Conservation (phyloP, 2,797 vertebrate genomes). For the Fistularia commersonii region DNA sequence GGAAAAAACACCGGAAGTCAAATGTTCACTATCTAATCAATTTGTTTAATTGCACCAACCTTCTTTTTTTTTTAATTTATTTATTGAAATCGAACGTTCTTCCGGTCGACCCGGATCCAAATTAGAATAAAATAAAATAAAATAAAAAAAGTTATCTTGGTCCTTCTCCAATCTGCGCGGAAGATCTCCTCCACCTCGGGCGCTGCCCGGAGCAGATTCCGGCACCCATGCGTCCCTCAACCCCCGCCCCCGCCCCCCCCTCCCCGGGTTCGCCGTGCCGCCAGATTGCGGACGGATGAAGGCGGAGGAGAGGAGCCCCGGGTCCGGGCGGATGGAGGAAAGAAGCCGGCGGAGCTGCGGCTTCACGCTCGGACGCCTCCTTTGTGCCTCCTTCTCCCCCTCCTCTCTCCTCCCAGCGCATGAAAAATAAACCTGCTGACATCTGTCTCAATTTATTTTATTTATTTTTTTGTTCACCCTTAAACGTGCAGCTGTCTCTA, state of each 20-base stretch:
- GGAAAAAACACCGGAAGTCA: too few species aligned
- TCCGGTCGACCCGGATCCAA: too few species aligned
- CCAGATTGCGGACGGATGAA: constrained; percentile 66
- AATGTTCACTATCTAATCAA: too few species aligned
- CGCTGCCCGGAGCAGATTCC: constrained; percentile 3
- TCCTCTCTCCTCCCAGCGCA: constrained; percentile 9
- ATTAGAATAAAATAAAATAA: not conserved
- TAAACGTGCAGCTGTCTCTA: too few species aligned
- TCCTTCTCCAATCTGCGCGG: not conserved
- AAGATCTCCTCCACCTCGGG: constrained; percentile 12
- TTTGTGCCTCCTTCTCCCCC: constrained; percentile 77
- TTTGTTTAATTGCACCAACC: too few species aligned
- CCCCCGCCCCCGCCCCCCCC: not conserved
- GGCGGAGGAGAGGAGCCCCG: constrained; percentile 43
- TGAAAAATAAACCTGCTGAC: constrained; percentile 65
- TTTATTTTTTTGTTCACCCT: too few species aligned
- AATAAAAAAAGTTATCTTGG: not conserved
- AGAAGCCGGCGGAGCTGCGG: constrained; percentile 40
- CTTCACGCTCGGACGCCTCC: constrained; percentile 80
- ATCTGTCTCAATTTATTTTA: constrained; percentile 66
- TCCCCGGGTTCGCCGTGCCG: constrained; percentile 26
- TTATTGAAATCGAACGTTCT: too few species aligned
- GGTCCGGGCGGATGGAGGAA: constrained; percentile 39
- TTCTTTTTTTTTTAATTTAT: too few species aligned
- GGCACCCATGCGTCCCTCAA: constrained; percentile 2